Base-by-base conservation (phyloP, 2,797 vertebrate genomes). In the Sternotherus odoratus region DNA sequence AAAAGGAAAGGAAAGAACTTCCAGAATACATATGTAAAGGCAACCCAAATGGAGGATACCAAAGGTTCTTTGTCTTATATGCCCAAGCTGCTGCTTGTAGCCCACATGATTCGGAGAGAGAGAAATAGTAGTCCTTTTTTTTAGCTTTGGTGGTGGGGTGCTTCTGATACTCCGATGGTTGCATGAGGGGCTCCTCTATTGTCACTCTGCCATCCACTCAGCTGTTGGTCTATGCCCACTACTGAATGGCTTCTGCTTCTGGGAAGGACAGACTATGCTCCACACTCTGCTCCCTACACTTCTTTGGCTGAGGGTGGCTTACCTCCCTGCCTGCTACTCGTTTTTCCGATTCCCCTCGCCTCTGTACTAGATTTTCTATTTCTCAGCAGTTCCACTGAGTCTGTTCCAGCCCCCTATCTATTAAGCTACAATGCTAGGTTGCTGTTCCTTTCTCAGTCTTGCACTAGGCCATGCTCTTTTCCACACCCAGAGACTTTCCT, bases 11-110 rank as follows among this genome's bases (percentile, higher is more conserved):
- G 6, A 23, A 12, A 43, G 75, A 77, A 50, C 13, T 75, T 93
- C 43, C 79, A 17, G 85, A 79, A 19, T 54, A 1, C 63, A 39
- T 79, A 30, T 1, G 0, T 79, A 85, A 53, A 17, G 9, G 6
- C 63, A 90, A 33, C 24, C 88, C 78, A 85, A 77, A n/a, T 21
- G 78, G 75, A 92, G 79, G 30, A 33, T 74, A 48, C n/a, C 16
- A 28, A 84, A 72, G 74, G 23, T 75, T 75, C 9, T n/a, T 11
- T 28, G 5, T 54, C 36, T 26, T 33, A 80, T 75, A 54, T 83
- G 46, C 8, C 7, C 0, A 1, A 83, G 12, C 77, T 87, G 16
- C 8, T 66, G 72, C 91, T 92, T 1, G 0, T 16, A 79, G 72
- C 19, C 92, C 50, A 19, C 82, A 1, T 39, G 85, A 56, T 16